Conservation (phyloP, 2,797 vertebrate species). For the Neoniphon sammara region DNA sequence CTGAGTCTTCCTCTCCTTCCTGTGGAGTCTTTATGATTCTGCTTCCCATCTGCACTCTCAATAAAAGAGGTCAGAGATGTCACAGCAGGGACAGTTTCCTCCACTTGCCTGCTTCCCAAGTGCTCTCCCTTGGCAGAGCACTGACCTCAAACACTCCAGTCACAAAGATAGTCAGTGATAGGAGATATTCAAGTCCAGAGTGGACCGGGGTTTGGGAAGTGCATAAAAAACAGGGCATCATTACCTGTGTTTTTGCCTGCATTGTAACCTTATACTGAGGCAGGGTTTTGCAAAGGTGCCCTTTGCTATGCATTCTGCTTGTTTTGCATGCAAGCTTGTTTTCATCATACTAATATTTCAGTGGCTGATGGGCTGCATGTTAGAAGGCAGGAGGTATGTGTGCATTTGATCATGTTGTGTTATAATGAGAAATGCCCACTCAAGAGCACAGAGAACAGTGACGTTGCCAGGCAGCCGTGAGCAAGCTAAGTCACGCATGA, state of each 20-base stretch:
- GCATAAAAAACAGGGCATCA: constrained; percentile 7
- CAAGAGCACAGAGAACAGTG: constrained; percentile 14
- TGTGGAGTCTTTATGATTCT: constrained; percentile 61
- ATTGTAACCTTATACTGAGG: constrained; percentile 8
- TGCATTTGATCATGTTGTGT: constrained; percentile 1
- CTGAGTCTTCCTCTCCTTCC: constrained; percentile 59
- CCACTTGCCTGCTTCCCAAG: constrained; percentile 44
- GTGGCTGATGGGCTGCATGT: background rate
- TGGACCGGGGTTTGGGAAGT: constrained; percentile 2
- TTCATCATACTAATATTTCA: constrained; percentile 2
- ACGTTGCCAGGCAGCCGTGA: constrained; percentile 15
- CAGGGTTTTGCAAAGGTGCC: background rate
- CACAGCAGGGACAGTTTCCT: constrained; percentile 59
- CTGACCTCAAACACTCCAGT: constrained; percentile 43
- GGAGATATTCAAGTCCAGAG: constrained; percentile 8
- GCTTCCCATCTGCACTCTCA: constrained; percentile 61
- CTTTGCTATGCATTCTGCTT: background rate
- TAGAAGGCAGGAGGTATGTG: background rate
- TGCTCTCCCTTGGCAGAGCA: constrained; percentile 43
- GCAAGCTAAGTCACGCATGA: constrained; percentile 16
- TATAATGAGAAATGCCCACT: constrained; percentile 7
- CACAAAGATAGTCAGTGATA: constrained; percentile 36
- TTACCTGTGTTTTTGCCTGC: background rate
- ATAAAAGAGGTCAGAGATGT: constrained; percentile 62
- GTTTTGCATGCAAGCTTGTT: constrained; percentile 1